A percentile compares a stretch with the other conserved stretches of the same genome.
Conservation (phyloP, 2,888 invertebrate species). For the Pachymerium ferrugineum region DNA sequence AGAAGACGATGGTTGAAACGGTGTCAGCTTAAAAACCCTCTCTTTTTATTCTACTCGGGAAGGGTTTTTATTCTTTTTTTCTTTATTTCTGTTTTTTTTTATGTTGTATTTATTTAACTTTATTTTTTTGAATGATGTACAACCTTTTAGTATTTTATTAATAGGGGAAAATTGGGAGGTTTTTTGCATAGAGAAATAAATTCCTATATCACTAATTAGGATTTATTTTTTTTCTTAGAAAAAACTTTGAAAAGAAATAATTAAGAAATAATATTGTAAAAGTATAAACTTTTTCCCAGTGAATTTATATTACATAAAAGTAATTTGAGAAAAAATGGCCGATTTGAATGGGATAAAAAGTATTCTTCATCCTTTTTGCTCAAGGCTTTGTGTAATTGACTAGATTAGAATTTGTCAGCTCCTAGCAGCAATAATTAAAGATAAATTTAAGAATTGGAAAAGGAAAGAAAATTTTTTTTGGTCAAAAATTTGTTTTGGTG, state of each 20-base stretch:
- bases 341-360: too few relatives aligned
- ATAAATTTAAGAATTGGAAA: not conserved
- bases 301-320: too few relatives aligned
- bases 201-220: too few relatives aligned
- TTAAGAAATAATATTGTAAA: too few relatives aligned
- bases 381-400: not conserved
- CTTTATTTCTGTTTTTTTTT: not conserved
- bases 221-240: too few relatives aligned
- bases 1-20: conserved; percentile 86
- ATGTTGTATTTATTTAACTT: not conserved
- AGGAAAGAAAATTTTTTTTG: not conserved
- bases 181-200: too few relatives aligned
- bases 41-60: not conserved
- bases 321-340: too few relatives aligned
- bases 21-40: conserved; percentile 60
- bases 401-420: not conserved
- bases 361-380: conserved; percentile 2
- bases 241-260: too few relatives aligned
- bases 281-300: too few relatives aligned
- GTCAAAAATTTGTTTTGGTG: not conserved
- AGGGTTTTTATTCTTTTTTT: not conserved
- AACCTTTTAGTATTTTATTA: too few relatives aligned
- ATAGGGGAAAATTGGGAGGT: too few relatives aligned
- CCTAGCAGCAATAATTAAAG: not conserved
- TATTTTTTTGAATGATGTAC: too few relatives aligned